Evolutionary conservation across 2,888 invertebrate species (phyloP).

Genomic region (Meloe dianella): DNA sequence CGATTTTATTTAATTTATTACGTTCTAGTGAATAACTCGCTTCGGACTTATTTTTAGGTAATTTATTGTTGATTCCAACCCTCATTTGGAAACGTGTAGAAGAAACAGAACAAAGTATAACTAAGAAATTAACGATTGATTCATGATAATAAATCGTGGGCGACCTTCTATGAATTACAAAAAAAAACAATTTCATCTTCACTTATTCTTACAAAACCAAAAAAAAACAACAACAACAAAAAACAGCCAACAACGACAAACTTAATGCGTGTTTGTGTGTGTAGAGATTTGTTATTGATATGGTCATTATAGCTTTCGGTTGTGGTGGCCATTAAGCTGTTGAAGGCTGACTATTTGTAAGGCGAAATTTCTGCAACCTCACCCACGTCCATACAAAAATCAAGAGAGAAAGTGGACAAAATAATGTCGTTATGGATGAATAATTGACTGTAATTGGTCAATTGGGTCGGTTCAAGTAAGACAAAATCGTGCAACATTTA

Average conservation of each 20-base stretch:
- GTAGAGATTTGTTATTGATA: not conserved
- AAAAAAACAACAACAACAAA: not conserved
- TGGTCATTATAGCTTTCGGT: slow-evolving; percentile 2
- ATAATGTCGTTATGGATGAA: slow-evolving; percentile 12
- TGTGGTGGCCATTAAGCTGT: not conserved
- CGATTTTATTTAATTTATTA: slow-evolving; percentile 17
- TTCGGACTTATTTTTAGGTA: slow-evolving; percentile 21
- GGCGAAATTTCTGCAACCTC: slow-evolving; percentile 3
- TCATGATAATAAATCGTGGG: slow-evolving; percentile 11
- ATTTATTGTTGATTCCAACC: slow-evolving; percentile 20
- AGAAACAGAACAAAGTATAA: slow-evolving; percentile 10
- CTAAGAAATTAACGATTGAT: slow-evolving; percentile 6
- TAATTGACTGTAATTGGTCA: slow-evolving; percentile 15
- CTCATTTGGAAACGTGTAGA: not conserved
- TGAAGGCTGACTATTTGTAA: slow-evolving; percentile 10
- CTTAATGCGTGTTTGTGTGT: not conserved
- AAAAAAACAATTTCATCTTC: not conserved
- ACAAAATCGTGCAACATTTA: slow-evolving; percentile 5
- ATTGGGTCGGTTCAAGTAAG: slow-evolving; percentile 7
- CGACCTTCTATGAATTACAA: slow-evolving; percentile 6
- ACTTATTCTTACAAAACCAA: not conserved
- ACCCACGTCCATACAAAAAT: slow-evolving; percentile 8
- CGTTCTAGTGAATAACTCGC: slow-evolving; percentile 17
- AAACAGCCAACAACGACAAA: too few relatives aligned
- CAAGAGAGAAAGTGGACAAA: slow-evolving; percentile 17